Percentiles rank a stretch among this genome's conserved stretches.
phyloP scores from a whole-genome alignment of 2,113 vertebrate genomes.

The Corvus moneduloides region DNA sequence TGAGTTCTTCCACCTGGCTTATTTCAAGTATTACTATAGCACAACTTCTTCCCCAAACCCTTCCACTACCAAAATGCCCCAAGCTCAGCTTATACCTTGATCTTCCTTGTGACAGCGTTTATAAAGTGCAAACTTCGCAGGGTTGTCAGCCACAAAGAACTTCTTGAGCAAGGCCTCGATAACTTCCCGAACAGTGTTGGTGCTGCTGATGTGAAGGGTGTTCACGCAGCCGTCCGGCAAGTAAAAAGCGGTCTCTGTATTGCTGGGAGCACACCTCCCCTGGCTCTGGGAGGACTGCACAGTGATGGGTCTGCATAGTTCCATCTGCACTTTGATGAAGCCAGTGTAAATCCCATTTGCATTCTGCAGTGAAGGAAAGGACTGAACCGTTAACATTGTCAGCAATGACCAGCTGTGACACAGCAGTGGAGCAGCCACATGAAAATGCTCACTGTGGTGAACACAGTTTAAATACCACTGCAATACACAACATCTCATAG shows the following conservation, averaged over 20 bases:
- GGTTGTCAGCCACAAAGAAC: slow-evolving; percentile 91
- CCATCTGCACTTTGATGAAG: slow-evolving; percentile 97
- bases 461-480: neutral
- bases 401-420: neutral
- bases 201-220: slow-evolving; percentile 94
- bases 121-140: slow-evolving; percentile 94
- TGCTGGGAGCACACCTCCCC: slow-evolving; percentile 40
- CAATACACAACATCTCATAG: rapidly evolving
- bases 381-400: neutral
- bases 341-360: slow-evolving; percentile 86
- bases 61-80: neutral
- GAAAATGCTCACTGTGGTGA: neutral
- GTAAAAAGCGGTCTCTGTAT: slow-evolving; percentile 80
- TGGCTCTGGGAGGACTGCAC: slow-evolving; percentile 66
- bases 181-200: slow-evolving; percentile 89
- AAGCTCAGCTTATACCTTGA: slow-evolving; percentile 80
- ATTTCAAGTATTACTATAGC: neutral
- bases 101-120: slow-evolving; percentile 90
- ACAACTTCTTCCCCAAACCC: neutral
- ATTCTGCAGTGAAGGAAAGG: slow-evolving; percentile 69
- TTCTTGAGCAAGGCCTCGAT: slow-evolving; percentile 92
- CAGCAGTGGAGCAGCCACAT: neutral
- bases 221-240: slow-evolving; percentile 81
- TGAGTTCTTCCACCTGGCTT: neutral
- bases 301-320: slow-evolving; percentile 86